phyloP scores from a whole-genome alignment of 2,113 vertebrate species.

The Cisticola juncidis region DNA sequence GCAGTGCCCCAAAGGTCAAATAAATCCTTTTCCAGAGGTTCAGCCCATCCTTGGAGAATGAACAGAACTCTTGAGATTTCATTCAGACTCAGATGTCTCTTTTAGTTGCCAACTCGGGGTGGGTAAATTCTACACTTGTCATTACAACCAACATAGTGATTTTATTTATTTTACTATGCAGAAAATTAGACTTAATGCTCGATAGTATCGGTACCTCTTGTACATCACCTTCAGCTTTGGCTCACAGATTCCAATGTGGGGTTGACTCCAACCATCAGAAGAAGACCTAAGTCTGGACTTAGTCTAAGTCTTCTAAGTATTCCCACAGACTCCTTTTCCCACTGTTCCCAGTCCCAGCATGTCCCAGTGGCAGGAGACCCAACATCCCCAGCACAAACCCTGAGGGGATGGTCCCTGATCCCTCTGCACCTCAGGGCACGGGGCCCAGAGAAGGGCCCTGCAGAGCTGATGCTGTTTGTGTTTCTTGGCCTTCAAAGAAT shows the following conservation, averaged over 20 bases:
- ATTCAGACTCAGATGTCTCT: neutral
- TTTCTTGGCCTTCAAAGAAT: neutral
- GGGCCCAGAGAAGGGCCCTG: neutral
- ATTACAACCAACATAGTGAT: neutral
- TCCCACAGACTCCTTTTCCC: neutral
- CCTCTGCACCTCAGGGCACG: rapidly evolving
- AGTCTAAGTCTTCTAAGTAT: too few relatives aligned
- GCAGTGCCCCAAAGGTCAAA: neutral
- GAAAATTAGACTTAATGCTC: neutral
- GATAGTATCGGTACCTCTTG: neutral
- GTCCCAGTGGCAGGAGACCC: neutral
- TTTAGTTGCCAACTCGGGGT: neutral
- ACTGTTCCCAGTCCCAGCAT: neutral
- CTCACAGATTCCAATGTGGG: neutral
- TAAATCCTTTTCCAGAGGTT: neutral
- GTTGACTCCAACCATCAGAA: neutral
- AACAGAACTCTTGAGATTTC: neutral
- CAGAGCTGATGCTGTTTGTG: neutral
- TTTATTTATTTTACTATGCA: neutral
- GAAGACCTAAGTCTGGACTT: neutral
- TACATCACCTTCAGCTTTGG: neutral
- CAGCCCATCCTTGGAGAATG: neutral
- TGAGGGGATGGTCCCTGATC: neutral
- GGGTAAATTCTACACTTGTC: neutral
- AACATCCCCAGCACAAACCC: rapidly evolving